Percentiles rank a stretch among this genome's conserved stretches.
Evolutionary conservation across 2,113 vertebrate species (phyloP).

Genomic region (Thalassarche chlororhynchos): DNA sequence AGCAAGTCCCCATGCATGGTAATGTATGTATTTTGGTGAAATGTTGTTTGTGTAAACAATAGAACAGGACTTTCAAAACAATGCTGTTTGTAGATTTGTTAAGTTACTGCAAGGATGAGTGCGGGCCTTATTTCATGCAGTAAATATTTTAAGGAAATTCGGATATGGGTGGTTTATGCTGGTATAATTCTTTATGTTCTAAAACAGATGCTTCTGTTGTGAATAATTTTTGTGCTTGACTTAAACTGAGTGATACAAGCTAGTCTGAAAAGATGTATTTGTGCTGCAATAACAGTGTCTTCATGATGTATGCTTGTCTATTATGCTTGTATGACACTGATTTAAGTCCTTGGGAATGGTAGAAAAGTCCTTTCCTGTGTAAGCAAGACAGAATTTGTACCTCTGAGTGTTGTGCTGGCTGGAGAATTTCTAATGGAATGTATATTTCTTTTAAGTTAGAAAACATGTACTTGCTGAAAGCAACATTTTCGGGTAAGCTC

Average conservation of each 20-base stretch:
- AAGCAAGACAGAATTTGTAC: neutral
- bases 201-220: neutral
- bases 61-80: neutral
- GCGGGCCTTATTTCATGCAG: neutral
- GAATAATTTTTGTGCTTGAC: neutral
- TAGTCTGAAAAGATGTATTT: neutral
- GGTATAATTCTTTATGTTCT: neutral
- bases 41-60: neutral
- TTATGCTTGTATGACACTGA: neutral
- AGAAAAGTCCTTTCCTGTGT: neutral
- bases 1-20: neutral
- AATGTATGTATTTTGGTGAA: neutral
- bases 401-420: neutral
- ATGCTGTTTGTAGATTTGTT: neutral
- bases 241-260: neutral
- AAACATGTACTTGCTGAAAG: neutral
- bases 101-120: neutral
- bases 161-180: neutral
- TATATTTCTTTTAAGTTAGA: neutral
- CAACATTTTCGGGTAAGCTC: neutral
- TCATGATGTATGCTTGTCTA: neutral
- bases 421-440: neutral
- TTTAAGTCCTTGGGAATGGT: neutral
- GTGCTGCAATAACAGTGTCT: neutral
- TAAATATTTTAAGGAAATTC: neutral